These are phyloP conservation scores for Aleiodes leptofemur DNA, from an alignment of 2,888 invertebrate species.

Conservation along the genomic window DNA sequence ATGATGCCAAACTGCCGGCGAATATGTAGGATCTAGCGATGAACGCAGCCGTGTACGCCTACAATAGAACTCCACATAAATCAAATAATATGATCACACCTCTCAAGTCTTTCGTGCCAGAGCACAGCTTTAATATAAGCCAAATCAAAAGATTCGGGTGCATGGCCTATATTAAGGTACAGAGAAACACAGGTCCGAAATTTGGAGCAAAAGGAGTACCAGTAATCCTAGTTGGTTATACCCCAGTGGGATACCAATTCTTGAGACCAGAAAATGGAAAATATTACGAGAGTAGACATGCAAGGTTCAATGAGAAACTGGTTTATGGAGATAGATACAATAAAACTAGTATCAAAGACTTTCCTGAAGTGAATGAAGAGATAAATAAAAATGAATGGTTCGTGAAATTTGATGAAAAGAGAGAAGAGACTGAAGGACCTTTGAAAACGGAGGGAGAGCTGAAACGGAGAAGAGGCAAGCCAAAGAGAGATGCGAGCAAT, in stretches of 20 bases:
- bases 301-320: constrained; percentile 46
- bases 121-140: constrained; percentile 45
- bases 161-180: constrained; percentile 52
- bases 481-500: not conserved
- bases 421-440: not conserved
- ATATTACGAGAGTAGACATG: constrained; percentile 48
- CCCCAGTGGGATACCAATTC: constrained; percentile 39
- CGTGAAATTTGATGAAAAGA: constrained; percentile 8
- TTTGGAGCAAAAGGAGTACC: constrained; percentile 35
- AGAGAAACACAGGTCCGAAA: constrained; percentile 43
- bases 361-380: not conserved
- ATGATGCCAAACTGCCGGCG: constrained; percentile 48
- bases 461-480: constrained; percentile 23
- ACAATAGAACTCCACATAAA: constrained; percentile 48
- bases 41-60: constrained; percentile 7
- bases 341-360: constrained; percentile 4
- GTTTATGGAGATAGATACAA: constrained; percentile 47
- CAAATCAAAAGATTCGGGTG: constrained; percentile 49
- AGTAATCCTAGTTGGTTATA: constrained; percentile 46
- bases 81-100: constrained; percentile 43
- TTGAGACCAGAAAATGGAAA: constrained; percentile 49
- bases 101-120: constrained; percentile 40
- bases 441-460: not conserved
- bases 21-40: constrained; percentile 56
- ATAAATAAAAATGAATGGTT: not conserved